A percentile compares a stretch with the other conserved stretches of the same genome.
Evolutionary conservation across 37 sponge, comb jelly and placozoan species (phyloP).

Genomic region (Diacarnus erythraeanus): DNA sequence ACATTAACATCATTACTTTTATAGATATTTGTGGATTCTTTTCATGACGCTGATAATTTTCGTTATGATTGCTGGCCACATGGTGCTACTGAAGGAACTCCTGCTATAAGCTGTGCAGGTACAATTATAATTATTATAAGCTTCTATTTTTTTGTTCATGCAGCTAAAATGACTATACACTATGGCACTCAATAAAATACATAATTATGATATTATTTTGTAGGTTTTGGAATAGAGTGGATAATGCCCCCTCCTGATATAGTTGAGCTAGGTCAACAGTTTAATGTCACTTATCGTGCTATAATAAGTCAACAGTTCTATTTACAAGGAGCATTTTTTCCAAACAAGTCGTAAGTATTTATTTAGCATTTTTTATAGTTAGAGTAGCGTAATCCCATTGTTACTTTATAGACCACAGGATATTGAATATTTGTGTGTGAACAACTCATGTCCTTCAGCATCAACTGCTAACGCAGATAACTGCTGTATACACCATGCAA

Average conservation of each 20-base stretch:
- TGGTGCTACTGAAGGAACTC: constrained; percentile 5
- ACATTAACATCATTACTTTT: neutral
- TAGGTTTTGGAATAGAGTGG: constrained; percentile 54
- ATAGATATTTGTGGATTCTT: neutral
- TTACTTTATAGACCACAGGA: neutral
- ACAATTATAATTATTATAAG: neutral
- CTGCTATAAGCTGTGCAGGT: constrained; percentile 43
- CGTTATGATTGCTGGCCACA: constrained; percentile 56
- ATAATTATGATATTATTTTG: neutral
- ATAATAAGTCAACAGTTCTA: constrained; percentile 13
- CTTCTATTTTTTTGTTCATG: too few species aligned
- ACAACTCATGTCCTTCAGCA: constrained; percentile 4
- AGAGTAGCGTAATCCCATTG: neutral
- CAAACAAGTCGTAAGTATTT: constrained; percentile 1
- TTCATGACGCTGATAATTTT: constrained; percentile 11
- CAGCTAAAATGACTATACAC: neutral
- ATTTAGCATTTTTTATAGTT: constrained; percentile 4
- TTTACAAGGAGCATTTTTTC: neutral
- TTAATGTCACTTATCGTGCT: constrained; percentile 46
- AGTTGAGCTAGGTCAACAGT: constrained; percentile 9
- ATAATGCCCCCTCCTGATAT: constrained; percentile 5
- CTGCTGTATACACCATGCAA: constrained; percentile 88
- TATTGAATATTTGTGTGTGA: constrained; percentile 28
- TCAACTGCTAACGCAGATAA: neutral
- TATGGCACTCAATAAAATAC: neutral